Percentiles rank a stretch among this genome's conserved stretches.
Evolutionary conservation across 2,888 invertebrate genomes (phyloP).

Genomic region (Arrhopalites spinosus): DNA sequence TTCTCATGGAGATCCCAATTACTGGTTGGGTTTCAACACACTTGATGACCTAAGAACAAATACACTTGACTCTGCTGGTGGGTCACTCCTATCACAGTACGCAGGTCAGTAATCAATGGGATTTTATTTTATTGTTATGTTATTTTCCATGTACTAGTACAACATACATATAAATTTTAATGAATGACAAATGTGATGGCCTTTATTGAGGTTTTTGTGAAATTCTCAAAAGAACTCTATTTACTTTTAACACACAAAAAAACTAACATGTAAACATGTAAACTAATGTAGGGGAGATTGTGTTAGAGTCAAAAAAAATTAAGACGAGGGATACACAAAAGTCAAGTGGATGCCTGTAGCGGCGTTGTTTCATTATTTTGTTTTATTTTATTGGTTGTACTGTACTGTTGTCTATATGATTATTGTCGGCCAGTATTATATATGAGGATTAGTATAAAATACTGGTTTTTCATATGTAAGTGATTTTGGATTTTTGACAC

Average conservation of each 20-base stretch:
- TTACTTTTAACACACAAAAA: no score
- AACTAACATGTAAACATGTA: no score
- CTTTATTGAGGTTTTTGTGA: no score
- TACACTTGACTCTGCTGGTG: constrained; percentile 91
- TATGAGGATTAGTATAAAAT: not conserved
- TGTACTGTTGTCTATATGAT: no score
- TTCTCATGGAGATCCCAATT: constrained; percentile 63
- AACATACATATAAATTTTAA: no score
- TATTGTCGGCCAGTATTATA: not conserved
- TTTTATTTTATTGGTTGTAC: not conserved
- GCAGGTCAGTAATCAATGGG: constrained; percentile 66
- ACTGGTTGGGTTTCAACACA: constrained; percentile 89
- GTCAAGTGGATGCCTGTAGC: not conserved
- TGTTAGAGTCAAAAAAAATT: no score
- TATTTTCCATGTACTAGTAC: no score
- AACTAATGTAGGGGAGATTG: no score
- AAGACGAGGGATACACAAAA: no score
- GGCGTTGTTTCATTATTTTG: not conserved
- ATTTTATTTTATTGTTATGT: not conserved
- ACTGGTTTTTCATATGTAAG: constrained; percentile 6
- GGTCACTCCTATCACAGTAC: constrained; percentile 87
- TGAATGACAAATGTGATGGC: not conserved
- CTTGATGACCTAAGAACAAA: constrained; percentile 90
- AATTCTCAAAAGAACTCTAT: no score
- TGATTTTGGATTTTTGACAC: no score